Percentiles rank a stretch among this genome's conserved stretches.
Evolutionary conservation across 2,888 invertebrate genomes (phyloP).

Genomic region (Notodonta ziczac): DNA sequence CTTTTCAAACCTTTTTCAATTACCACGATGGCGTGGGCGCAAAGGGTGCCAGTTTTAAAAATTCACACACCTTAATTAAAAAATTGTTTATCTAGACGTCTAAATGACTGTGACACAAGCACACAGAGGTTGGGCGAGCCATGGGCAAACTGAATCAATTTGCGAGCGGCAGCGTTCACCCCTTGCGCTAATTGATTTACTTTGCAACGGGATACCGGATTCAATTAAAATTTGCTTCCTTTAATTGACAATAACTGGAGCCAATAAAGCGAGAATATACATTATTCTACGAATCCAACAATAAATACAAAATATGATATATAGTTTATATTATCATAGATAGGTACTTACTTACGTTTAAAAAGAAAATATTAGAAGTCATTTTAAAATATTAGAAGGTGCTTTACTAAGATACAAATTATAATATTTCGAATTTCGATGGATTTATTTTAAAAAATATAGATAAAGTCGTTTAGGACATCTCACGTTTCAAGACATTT

Average conservation of each 20-base stretch:
- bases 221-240: conserved; percentile 72
- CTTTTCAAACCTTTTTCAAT: no score
- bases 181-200: conserved; percentile 79
- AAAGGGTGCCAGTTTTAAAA: conserved; percentile 18
- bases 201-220: conserved; percentile 69
- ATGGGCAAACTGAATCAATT: conserved; percentile 63
- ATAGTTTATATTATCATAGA: neutral
- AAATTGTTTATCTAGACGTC: conserved; percentile 32
- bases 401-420: no score
- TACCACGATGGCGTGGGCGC: conserved; percentile 11
- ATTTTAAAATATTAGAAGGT: no score
- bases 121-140: conserved; percentile 52
- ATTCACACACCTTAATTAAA: conserved; percentile 34
- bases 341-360: no score
- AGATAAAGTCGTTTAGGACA: no score
- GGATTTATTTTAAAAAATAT: no score
- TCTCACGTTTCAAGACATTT: no score
- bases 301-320: conserved; percentile 39
- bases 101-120: conserved; percentile 35
- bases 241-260: conserved; percentile 63
- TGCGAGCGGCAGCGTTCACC: conserved; percentile 53
- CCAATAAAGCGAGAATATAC: conserved; percentile 45
- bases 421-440: no score
- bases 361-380: no score
- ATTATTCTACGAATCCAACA: conserved; percentile 4